Conservation (phyloP, 2,888 invertebrate species). For the Schizotus pectinicornis region DNA sequence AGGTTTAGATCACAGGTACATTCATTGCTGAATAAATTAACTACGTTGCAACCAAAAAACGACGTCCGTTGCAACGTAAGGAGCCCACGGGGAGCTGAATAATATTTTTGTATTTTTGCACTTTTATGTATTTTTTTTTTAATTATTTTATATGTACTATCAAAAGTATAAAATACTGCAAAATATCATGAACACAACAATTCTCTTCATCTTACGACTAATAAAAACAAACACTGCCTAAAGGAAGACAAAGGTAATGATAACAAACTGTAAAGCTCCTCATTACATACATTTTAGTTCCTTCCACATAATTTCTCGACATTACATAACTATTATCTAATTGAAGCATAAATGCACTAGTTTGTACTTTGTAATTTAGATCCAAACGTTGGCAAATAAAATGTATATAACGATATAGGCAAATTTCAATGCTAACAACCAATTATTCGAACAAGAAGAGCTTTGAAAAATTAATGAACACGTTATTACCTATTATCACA, state of each 20-base stretch:
- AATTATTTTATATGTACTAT: slow-evolving; percentile 48
- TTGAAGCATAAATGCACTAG: too few species aligned
- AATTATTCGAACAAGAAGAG: background rate
- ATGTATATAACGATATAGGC: too few species aligned
- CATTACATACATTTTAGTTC: too few species aligned
- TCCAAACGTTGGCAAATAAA: too few species aligned
- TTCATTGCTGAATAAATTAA: slow-evolving; percentile 24
- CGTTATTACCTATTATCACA: slow-evolving; percentile 26
- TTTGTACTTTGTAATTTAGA: too few species aligned
- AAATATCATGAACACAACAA: slow-evolving; percentile 60
- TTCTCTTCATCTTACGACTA: slow-evolving; percentile 57
- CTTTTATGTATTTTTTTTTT: slow-evolving; percentile 46
- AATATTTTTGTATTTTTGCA: slow-evolving; percentile 39
- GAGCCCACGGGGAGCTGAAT: slow-evolving; percentile 24
- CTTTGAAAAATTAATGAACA: slow-evolving; percentile 10
- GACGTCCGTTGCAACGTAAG: slow-evolving; percentile 29
- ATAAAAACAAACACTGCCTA: slow-evolving; percentile 18
- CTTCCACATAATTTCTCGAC: too few species aligned
- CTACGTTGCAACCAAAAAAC: slow-evolving; percentile 9
- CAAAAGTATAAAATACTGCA: slow-evolving; percentile 61
- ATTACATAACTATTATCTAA: too few species aligned
- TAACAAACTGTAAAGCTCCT: slow-evolving; percentile 9
- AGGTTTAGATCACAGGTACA: slow-evolving; percentile 57
- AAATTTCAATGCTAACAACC: slow-evolving; percentile 2
- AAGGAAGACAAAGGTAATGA: slow-evolving; percentile 27